phyloP scores from a whole-genome alignment of 2,797 vertebrate genomes.

The Peromyscus aztecus region DNA sequence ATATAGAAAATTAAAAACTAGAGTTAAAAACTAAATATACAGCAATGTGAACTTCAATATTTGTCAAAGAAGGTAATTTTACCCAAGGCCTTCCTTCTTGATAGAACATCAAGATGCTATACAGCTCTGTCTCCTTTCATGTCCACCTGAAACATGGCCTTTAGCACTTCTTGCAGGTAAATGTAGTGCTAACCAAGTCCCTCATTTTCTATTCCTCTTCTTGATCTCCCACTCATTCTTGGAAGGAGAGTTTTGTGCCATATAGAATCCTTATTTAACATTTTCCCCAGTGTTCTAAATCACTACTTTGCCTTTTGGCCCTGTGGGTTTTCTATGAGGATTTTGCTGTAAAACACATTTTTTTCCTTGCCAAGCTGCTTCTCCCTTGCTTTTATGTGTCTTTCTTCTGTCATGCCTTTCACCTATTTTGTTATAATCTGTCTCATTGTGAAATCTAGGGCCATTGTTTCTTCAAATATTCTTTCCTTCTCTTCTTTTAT shows the following conservation, averaged over 20 bases:
- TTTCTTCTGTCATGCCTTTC: neutral
- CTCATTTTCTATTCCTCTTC: neutral
- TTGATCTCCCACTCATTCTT: neutral
- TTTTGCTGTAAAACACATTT: neutral
- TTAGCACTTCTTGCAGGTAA: neutral
- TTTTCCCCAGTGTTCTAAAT: neutral
- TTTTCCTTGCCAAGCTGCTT: neutral
- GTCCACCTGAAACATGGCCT: neutral
- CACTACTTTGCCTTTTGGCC: neutral
- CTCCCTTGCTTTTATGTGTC: neutral
- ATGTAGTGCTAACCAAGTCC: neutral
- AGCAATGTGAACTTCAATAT: neutral
- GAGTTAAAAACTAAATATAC: neutral
- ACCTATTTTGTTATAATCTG: neutral
- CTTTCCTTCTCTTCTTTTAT: neutral
- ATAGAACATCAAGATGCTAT: neutral
- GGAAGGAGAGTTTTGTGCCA: neutral
- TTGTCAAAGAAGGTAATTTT: neutral
- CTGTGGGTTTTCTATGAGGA: neutral
- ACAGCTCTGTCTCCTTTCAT: neutral
- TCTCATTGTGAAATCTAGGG: neutral
- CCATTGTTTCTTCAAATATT: neutral
- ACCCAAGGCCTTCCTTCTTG: neutral
- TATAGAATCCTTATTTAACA: neutral
- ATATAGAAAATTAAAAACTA: neutral